Evolutionary conservation across 1,140 invertebrate genomes (phyloP), one percentile per base, ranked within the genome.

Genomic region (Solenopsis fugax): DNA sequence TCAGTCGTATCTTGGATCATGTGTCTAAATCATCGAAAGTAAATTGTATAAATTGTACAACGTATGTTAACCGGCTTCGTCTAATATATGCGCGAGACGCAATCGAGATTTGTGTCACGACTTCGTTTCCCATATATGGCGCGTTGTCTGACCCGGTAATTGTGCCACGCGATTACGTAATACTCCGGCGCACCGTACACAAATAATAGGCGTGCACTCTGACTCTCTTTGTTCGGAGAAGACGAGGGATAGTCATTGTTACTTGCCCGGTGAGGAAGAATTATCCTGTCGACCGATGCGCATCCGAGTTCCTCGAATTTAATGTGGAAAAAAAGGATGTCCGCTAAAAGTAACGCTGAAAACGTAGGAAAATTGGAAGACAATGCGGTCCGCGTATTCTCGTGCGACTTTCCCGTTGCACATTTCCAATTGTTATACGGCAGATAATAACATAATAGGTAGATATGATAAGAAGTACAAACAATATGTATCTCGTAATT

Each of bases 41-140:
- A n/a, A 69, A 56, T 81, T 16, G 24, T 69, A 16, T 37, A 80
- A 69, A 24, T 69, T 21, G 78, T 75, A 56, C 56, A 89, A 86
- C 58, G 80, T 34, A 54, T n/a, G 52, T 81, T 50, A 56, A 64
- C 34, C 52, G 56, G 48, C 82, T 65, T n/a, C 18, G 69, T 7
- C 78, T 7, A 21, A 18, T 9, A 67, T 58, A 69, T 85, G 73
- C 69, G 77, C 34, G 34, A 41, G 48, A 56, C 87, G 90, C 92
- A 92, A 88, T 92, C 90, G 87, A 91, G 92, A 94, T 94, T 91
- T 93, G 92, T 93, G 93, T 93, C 93, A 93, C 91, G 92, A 93
- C 91, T 93, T 85, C 89, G 90, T 93, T 93, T 93, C 88, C 93
- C 92, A 93, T 93, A 91, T 93, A 93, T 87, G 92, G 82, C 89